Base-by-base conservation (phyloP, 2,797 vertebrate genomes). In the Neosilurus mollespiculum region DNA sequence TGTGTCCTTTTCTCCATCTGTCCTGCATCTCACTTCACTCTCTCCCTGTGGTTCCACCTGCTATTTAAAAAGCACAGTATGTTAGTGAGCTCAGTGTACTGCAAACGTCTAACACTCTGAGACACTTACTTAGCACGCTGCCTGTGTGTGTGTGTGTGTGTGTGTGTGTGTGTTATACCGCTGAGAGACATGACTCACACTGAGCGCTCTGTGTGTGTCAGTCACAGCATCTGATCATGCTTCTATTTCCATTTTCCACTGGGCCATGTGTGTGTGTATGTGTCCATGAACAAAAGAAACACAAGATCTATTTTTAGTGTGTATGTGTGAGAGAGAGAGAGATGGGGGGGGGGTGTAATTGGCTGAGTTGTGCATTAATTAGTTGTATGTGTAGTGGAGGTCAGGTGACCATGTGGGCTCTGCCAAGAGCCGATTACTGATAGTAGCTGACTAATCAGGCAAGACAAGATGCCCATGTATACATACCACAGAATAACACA, bases 241-340 rank as follows among this genome's bases (percentile, higher is more conserved):
- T 43, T 79, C 82, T 65, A 64, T 81, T 88, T 84, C 86, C 88
- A 86, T 43, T 58, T 67, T 86, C 78, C 85, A 88, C 78, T 84
- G 86, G 51, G 64, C n/a, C 26, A 22, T 77, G 64, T 76, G 22
- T 77, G 53, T 69, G 69, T 58, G 37, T 77, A 53, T 76, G 22
- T 77, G 53, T 67, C 80, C 69, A 62, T 26, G 62, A 62, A 71
- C n/a, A 81, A 72, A 70, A 24, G 37, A 18, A 72, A n/a, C 7
- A 11, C 77, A 83, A 61, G 34, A 3, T 37, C 34, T 77, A 77
- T 61, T 61, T 77, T 43, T 61, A 77, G 84, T 84, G 82, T 81
- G 73, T 59, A 71, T 53, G 59, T 69, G 37, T 24, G 54, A 85
- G 51, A 67, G 72, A 59, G 56, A 73, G 73, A 78, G 51, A 67